phyloP scores from a whole-genome alignment of 37 sponge, comb jelly and placozoan species.

The Eunapius fragilis region DNA sequence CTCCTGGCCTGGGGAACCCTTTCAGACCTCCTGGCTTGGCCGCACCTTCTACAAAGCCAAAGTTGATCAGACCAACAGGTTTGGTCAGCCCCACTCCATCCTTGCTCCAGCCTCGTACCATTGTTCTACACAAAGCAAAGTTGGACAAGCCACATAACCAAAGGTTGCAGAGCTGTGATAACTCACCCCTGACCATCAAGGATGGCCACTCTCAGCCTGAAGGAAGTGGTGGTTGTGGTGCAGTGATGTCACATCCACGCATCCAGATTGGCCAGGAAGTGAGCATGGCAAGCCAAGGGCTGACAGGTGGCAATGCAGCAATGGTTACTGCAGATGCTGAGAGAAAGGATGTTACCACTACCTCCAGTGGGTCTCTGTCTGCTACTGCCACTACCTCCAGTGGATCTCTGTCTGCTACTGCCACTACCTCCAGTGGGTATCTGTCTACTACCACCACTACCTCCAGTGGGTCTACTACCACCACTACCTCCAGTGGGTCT shows the following conservation, averaged over 20 bases:
- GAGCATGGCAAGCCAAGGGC: not conserved
- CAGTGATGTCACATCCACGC: no score
- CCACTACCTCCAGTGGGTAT: no score
- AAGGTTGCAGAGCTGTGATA: not conserved
- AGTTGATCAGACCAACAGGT: conserved; percentile 59
- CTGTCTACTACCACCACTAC: no score
- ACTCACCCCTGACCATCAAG: no score
- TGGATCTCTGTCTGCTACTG: no score
- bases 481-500: not conserved
- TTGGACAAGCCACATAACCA: not conserved
- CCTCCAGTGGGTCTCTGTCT: no score
- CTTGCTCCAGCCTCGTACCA: conserved; percentile 1
- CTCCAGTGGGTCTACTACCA: no score
- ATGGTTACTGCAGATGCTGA: no score
- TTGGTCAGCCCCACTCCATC: conserved; percentile 60
- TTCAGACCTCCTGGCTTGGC: conserved; percentile 4
- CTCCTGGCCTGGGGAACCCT: not conserved
- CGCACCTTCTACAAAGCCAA: conserved; percentile 5
- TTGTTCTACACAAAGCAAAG: conserved; percentile 34
- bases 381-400: no score
- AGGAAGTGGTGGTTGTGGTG: not conserved
- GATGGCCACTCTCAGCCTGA: not conserved
- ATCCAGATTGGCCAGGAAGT: not conserved
- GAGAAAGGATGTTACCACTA: no score
- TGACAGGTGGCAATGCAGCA: not conserved